Evolutionary conservation across 37 sponge, comb jelly and placozoan genomes (phyloP).

Genomic region (Cliona cf. orientalis): DNA sequence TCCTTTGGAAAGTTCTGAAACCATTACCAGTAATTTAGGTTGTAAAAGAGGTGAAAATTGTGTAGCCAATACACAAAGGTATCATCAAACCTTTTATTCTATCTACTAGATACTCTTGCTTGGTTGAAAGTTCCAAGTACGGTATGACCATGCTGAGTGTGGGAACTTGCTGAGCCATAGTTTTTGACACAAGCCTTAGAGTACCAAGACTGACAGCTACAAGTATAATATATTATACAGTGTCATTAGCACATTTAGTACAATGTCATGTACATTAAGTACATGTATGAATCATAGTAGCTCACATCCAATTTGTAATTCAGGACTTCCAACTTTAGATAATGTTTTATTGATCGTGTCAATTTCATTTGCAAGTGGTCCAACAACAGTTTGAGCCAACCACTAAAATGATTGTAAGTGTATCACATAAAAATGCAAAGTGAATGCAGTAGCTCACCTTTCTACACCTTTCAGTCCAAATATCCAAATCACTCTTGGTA

Average conservation of each 20-base stretch:
- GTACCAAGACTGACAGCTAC: constrained; percentile 11
- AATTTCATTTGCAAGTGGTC: constrained; percentile 69
- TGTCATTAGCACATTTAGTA: neutral
- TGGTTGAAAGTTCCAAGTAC: constrained; percentile 81
- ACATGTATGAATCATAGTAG: too few species aligned
- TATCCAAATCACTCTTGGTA: constrained; percentile 40
- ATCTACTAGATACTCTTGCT: constrained; percentile 88
- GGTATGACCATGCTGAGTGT: constrained; percentile 70
- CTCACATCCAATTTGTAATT: constrained; percentile 68
- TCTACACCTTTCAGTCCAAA: constrained; percentile 74
- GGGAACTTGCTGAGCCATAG: constrained; percentile 53
- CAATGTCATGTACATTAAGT: neutral
- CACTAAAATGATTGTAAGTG: constrained; percentile 61
- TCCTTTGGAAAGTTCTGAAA: constrained; percentile 78
- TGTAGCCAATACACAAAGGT: neutral
- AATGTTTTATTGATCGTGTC: constrained; percentile 62
- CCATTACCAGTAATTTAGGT: neutral
- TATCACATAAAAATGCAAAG: too few species aligned
- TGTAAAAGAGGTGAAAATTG: neutral
- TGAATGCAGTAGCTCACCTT: constrained; percentile 62
- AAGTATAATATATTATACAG: neutral
- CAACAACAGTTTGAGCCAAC: constrained; percentile 70
- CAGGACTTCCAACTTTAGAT: constrained; percentile 35
- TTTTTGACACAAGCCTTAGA: constrained; percentile 36
- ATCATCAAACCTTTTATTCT: constrained; percentile 68